These are phyloP conservation scores for Thaumetopoea pityocampa DNA, from an alignment of 1,140 invertebrate species.

Conservation along the genomic window DNA sequence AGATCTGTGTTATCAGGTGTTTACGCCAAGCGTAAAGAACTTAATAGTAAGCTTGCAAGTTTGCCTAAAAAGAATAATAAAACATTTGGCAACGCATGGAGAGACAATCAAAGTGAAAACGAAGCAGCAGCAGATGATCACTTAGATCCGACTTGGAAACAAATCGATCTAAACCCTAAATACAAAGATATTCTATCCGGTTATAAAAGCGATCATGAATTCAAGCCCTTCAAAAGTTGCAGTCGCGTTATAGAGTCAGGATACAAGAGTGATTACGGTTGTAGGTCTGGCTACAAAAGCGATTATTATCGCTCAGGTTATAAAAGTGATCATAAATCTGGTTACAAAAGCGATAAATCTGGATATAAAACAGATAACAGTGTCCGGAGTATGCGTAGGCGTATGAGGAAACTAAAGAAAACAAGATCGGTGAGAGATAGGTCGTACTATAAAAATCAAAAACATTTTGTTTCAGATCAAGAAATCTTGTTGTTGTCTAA, in stretches of 20 bases:
- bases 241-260: conserved; percentile 78
- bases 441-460: conserved; percentile 74
- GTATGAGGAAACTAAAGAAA: conserved; percentile 73
- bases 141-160: conserved; percentile 77
- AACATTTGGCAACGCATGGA: conserved; percentile 52
- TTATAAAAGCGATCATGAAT: conserved; percentile 76
- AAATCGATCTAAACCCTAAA: conserved; percentile 79
- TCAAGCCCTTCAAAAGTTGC: conserved; percentile 75
- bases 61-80: conserved; percentile 59
- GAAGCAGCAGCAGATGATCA: conserved; percentile 71
- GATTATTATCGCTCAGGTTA: conserved; percentile 76
- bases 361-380: conserved; percentile 79
- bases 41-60: conserved; percentile 62
- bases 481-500: conserved; percentile 68
- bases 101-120: conserved; percentile 71
- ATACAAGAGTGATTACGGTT: conserved; percentile 77
- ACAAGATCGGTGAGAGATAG: conserved; percentile 72
- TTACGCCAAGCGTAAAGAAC: conserved; percentile 73
- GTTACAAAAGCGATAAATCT: conserved; percentile 78
- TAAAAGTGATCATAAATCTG: conserved; percentile 77
- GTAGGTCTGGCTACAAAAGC: conserved; percentile 74
- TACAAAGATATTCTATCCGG: conserved; percentile 77
- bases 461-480: conserved; percentile 75
- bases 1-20: conserved; percentile 68
- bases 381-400: conserved; percentile 70